Evolutionary conservation across 2,113 vertebrate species (phyloP).

Genomic region (Eira barbara): DNA sequence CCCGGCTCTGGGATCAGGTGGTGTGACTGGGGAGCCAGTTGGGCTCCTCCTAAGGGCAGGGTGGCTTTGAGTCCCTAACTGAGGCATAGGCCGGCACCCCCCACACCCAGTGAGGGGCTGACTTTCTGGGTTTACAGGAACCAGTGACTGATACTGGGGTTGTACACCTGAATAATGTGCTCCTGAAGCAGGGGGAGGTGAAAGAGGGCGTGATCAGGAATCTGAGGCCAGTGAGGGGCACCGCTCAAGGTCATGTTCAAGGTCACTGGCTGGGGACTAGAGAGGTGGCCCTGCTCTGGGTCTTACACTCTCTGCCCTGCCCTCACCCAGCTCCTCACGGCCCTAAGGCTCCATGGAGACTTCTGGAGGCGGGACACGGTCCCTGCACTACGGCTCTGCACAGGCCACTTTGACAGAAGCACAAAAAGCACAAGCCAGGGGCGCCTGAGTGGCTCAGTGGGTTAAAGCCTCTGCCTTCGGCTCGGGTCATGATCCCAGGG

Average conservation of each 20-base stretch:
- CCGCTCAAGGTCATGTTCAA: background rate
- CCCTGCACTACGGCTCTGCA: accelerated
- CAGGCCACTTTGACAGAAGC: accelerated
- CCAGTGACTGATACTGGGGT: background rate
- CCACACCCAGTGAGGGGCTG: background rate
- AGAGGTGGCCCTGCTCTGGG: too few species aligned
- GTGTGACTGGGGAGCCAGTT: background rate
- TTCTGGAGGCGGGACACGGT: background rate
- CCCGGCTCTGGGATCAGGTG: background rate
- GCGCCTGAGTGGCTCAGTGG: too few species aligned
- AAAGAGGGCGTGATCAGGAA: background rate
- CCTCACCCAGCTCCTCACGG: accelerated
- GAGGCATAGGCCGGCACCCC: background rate
- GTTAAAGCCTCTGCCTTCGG: too few species aligned
- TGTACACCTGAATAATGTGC: background rate
- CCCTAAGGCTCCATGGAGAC: background rate
- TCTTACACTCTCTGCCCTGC: background rate
- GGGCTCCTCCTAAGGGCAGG: background rate
- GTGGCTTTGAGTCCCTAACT: background rate
- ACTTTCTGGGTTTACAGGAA: background rate
- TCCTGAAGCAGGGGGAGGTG: background rate
- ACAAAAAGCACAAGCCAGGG: background rate
- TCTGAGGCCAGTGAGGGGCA: background rate
- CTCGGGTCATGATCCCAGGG: too few species aligned
- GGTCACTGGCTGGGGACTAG: background rate